A percentile compares a stretch with the other conserved stretches of the same genome.
Conservation (phyloP, 2,888 invertebrate species). For the Isoperla grammatica region DNA sequence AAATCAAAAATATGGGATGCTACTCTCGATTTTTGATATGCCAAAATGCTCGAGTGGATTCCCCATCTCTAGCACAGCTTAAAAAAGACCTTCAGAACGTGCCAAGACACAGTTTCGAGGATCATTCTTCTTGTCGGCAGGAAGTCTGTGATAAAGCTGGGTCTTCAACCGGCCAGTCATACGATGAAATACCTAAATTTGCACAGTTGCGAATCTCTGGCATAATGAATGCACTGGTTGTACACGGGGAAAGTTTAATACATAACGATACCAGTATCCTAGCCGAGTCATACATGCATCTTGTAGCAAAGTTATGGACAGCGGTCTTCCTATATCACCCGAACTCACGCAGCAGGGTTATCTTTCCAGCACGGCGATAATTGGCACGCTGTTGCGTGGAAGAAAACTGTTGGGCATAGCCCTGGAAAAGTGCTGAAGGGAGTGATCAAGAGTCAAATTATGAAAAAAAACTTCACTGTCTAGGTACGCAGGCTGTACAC, state of each 20-base stretch:
- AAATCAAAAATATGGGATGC: too few species aligned
- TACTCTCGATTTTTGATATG: too few species aligned
- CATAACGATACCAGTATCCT: not conserved
- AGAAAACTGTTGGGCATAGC: not conserved
- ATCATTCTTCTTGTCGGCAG: not conserved
- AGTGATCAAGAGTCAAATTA: not conserved
- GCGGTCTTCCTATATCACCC: not conserved
- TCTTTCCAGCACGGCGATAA: not conserved
- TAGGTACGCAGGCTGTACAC: not conserved
- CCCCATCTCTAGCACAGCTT: not conserved
- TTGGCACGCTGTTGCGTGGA: not conserved
- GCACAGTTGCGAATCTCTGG: not conserved
- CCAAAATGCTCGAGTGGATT: too few species aligned
- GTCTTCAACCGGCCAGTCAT: not conserved
- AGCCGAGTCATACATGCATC: not conserved
- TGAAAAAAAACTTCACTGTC: not conserved
- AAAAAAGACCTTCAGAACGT: not conserved
- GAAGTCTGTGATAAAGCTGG: not conserved
- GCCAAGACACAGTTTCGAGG: not conserved
- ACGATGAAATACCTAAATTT: not conserved
- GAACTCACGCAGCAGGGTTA: not conserved
- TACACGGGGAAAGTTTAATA: not conserved
- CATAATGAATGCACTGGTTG: not conserved
- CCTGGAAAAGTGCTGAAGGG: not conserved
- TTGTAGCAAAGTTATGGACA: not conserved